Conservation (phyloP, 2,888 invertebrate genomes). For the Iphiclides podalirius region DNA sequence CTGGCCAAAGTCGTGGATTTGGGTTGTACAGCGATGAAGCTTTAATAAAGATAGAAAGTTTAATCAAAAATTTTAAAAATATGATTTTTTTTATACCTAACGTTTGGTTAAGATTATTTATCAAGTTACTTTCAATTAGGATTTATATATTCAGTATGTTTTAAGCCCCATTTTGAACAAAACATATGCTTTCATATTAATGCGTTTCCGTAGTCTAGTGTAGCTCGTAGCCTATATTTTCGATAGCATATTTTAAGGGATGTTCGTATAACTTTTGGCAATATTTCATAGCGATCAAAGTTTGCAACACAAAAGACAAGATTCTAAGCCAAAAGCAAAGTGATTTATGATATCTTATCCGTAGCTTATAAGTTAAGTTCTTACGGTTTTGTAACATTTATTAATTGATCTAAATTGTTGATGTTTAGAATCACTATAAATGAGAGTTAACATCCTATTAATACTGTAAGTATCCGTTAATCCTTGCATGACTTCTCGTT, state of each 20-base stretch:
- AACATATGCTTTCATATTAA: slow-evolving; percentile 40
- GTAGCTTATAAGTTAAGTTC: slow-evolving; percentile 11
- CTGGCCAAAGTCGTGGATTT: too few species aligned
- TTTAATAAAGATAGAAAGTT: too few species aligned
- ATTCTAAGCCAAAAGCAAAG: slow-evolving; percentile 39
- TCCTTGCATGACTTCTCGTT: not conserved
- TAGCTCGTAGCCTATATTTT: slow-evolving; percentile 48
- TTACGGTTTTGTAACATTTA: slow-evolving; percentile 17
- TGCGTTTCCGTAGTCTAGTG: slow-evolving; percentile 38
- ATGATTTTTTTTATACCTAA: too few species aligned
- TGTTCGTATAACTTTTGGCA: slow-evolving; percentile 50
- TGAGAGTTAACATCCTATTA: too few species aligned
- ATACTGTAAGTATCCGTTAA: too few species aligned
- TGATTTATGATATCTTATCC: slow-evolving; percentile 42
- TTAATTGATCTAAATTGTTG: not conserved
- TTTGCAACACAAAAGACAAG: slow-evolving; percentile 46
- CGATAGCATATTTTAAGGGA: slow-evolving; percentile 52
- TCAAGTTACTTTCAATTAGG: too few species aligned
- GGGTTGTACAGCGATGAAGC: too few species aligned
- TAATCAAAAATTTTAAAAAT: too few species aligned
- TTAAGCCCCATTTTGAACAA: too few species aligned
- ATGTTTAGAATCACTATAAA: not conserved
- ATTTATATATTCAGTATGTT: too few species aligned
- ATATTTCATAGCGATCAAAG: slow-evolving; percentile 48
- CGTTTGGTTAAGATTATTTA: too few species aligned